Percentiles rank a stretch among this genome's conserved stretches.
These are phyloP conservation scores for Thamnaconus septentrionalis DNA, from an alignment of 2,113 vertebrate genomes.

Conservation along the genomic window DNA sequence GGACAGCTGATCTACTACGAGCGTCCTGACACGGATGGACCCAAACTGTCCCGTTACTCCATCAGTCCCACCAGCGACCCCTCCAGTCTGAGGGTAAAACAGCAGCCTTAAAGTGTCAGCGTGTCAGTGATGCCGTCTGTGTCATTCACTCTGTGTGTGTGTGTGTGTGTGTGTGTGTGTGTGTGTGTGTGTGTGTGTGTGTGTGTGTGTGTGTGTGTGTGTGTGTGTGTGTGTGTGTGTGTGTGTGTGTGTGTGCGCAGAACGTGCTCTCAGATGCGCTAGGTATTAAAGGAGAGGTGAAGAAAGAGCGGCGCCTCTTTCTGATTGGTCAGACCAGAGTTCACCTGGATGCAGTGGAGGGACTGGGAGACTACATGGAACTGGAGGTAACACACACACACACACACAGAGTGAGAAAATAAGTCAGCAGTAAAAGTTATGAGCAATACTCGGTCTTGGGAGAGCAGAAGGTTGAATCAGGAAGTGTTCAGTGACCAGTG, in stretches of 20 bases:
- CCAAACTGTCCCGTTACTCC: constrained; percentile 81
- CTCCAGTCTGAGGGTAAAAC: constrained; percentile 71
- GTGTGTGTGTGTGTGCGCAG: constrained; percentile 30
- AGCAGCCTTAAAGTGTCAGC: no score
- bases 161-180: no score
- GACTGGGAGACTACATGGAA: constrained; percentile 83
- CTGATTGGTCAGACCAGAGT: constrained; percentile 84
- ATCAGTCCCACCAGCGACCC: constrained; percentile 77
- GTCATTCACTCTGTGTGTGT: no score
- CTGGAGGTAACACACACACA: constrained; percentile 75
- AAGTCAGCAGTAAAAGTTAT: neutral
- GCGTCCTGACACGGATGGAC: constrained; percentile 77
- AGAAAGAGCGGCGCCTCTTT: constrained; percentile 78
- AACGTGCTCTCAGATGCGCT: constrained; percentile 73
- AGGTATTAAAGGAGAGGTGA: constrained; percentile 78
- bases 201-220: neutral
- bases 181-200: no score
- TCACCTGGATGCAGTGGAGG: constrained; percentile 81
- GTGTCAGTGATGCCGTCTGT: no score
- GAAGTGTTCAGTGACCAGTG: no score
- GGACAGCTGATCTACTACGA: constrained; percentile 88
- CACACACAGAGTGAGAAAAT: constrained; percentile 1
- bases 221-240: constrained; percentile 32
- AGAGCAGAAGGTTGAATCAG: no score
- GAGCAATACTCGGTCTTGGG: no score